Evolutionary conservation across 1,140 invertebrate genomes (phyloP).

Genomic region (Heliconius congener): DNA sequence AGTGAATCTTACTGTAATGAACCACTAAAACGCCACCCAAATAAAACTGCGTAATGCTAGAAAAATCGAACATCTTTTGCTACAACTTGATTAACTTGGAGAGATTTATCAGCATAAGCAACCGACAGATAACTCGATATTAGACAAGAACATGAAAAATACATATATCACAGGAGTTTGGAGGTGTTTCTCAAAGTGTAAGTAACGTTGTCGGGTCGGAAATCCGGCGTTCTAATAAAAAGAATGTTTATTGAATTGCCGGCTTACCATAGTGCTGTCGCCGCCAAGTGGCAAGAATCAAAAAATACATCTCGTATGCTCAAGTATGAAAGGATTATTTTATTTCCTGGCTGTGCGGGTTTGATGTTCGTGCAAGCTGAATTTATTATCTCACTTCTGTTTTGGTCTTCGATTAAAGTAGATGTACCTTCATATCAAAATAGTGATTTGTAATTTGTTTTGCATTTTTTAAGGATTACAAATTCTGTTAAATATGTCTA

Average conservation of each 20-base stretch:
- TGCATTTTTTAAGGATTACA: neutral
- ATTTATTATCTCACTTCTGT: neutral
- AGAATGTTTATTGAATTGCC: conserved; percentile 6
- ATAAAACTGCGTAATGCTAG: neutral
- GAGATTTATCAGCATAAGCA: neutral
- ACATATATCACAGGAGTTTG: neutral
- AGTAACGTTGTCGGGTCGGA: conserved; percentile 8
- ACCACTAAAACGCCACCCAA: neutral
- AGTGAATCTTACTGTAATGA: neutral
- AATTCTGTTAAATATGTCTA: too few species aligned
- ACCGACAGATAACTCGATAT: neutral
- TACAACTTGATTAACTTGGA: conserved; percentile 2
- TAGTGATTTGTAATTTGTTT: too few species aligned
- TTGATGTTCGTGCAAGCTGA: neutral
- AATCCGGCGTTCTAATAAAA: conserved; percentile 10
- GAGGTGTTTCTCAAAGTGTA: neutral
- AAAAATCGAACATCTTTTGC: neutral
- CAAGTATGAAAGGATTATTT: neutral
- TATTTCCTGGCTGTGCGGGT: neutral
- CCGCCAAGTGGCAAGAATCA: neutral
- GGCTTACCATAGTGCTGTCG: neutral
- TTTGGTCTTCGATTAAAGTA: neutral
- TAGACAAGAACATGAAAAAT: neutral
- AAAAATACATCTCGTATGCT: neutral
- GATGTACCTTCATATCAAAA: too few species aligned